Base-by-base conservation (phyloP, 64 coral and sea anemone species). In the Actinia tenebrosa region DNA sequence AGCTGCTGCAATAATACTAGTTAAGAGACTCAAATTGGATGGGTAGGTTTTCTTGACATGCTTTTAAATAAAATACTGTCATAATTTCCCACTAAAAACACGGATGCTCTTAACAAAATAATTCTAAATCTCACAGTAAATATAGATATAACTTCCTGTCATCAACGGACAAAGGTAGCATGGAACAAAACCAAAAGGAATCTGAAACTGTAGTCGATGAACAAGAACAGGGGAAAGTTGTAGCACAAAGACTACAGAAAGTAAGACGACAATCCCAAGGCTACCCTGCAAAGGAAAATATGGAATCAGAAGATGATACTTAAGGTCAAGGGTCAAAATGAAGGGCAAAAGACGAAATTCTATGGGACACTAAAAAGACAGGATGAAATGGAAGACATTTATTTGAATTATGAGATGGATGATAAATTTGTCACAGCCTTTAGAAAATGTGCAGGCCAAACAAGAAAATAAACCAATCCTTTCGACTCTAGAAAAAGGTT, bases 261-360 rank as follows among this genome's bases (percentile, higher is more conserved):
- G 69, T 88, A 44, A 60, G 89, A 53, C 64, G 82, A 5, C 68
- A 88, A 45, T 81, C 81, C 17, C 93, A 91, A 69, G 93, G 93
- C 19, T 88, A 85, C 18, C 87, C 78, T 18, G 7, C 14, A 45
- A 50, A 87, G 25, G 93, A 88, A 19, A 86, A 91, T 8, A 86
- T 84, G 18, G 68, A 95, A n/a, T 92, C 91, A 1, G 85, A 88
- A 1, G 88, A 92, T 14, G 85, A 87, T 43, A n/a, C 50, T 0
- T 46, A 84, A 0, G 85, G 92, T 18, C 2, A 87, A 46, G 83
- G 90, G 16, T 60, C 87, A 85, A 60, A 80, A 44, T 58, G 56
- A 58, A 11, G 7, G 46, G 87, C 80, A 85, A 90, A 45, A 86
- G 94, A 45, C 46, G 80, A 17, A 68, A 46, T 1, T 95, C 90